These are phyloP conservation scores for Trogon melanurus DNA, from an alignment of 2,113 vertebrate species.

Conservation along the genomic window DNA sequence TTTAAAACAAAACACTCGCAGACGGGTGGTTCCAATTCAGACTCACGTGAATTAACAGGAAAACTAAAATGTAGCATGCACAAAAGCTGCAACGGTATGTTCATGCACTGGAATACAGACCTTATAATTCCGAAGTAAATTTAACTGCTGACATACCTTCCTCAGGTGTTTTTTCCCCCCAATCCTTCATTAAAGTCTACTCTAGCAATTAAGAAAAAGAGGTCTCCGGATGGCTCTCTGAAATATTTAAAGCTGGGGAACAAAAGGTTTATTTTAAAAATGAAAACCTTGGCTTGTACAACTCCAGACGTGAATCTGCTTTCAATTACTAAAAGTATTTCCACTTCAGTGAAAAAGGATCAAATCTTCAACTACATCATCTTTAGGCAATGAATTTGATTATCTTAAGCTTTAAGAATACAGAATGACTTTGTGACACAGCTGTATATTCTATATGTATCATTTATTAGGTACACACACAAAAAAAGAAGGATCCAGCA, in stretches of 20 bases:
- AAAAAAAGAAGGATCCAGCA: neutral
- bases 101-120: neutral
- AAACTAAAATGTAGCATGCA: neutral
- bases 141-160: conserved; percentile 52
- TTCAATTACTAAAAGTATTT: conserved; percentile 84
- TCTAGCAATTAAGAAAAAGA: conserved; percentile 72
- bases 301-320: conserved; percentile 83
- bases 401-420: conserved; percentile 61
- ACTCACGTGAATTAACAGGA: neutral
- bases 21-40: neutral
- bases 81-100: neutral
- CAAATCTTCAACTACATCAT: conserved; percentile 80
- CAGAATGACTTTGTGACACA: conserved; percentile 62
- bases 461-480: conserved; percentile 10
- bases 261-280: conserved; percentile 84
- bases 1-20: neutral
- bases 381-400: conserved; percentile 75
- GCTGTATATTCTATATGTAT: neutral
- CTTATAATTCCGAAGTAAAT: neutral
- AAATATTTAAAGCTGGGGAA: conserved; percentile 78
- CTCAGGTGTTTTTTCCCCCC: neutral
- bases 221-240: conserved; percentile 58
- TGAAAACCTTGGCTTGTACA: conserved; percentile 75
- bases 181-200: conserved; percentile 58
- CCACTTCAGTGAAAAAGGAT: conserved; percentile 78